Evolutionary conservation across 2,797 vertebrate genomes (phyloP).

Genomic region (Amphiprion clarkii): DNA sequence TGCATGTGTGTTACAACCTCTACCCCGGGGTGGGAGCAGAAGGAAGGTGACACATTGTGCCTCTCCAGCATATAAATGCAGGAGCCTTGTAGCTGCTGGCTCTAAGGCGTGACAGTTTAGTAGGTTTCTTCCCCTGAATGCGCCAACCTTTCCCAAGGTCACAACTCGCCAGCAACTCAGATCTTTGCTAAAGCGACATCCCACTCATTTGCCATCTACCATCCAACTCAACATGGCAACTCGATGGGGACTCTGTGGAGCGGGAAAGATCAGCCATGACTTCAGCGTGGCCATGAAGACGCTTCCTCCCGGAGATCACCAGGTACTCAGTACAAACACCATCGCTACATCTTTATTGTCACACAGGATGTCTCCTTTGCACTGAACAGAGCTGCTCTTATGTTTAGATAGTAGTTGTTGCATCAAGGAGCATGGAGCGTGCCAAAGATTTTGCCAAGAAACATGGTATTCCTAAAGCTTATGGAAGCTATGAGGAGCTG

Average conservation of each 20-base stretch:
- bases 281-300: conserved; percentile 83
- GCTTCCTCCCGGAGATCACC: conserved; percentile 81
- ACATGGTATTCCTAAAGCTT: conserved; percentile 80
- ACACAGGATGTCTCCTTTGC: neutral
- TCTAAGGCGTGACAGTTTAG: conserved; percentile 58
- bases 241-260: conserved; percentile 85
- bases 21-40: conserved; percentile 62
- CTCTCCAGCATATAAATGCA: conserved; percentile 76
- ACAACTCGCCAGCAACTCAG: conserved; percentile 52
- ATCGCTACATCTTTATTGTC: conserved; percentile 15
- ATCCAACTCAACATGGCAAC: conserved; percentile 78
- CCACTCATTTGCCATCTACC: conserved; percentile 51
- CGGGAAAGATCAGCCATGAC: conserved; percentile 85
- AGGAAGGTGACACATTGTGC: conserved; percentile 66
- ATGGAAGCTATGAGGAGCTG: conserved; percentile 85
- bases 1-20: conserved; percentile 43
- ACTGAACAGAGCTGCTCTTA: conserved; percentile 13
- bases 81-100: conserved; percentile 42
- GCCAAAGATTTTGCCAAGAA: conserved; percentile 83
- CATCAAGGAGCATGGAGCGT: conserved; percentile 76
- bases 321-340: conserved; percentile 70
- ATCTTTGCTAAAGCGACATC: conserved; percentile 48
- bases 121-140: conserved; percentile 46
- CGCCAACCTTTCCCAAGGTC: conserved; percentile 71
- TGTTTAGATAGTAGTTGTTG: conserved; percentile 82